Conservation (phyloP, 2,888 invertebrate genomes). For the Agrochola circellaris region DNA sequence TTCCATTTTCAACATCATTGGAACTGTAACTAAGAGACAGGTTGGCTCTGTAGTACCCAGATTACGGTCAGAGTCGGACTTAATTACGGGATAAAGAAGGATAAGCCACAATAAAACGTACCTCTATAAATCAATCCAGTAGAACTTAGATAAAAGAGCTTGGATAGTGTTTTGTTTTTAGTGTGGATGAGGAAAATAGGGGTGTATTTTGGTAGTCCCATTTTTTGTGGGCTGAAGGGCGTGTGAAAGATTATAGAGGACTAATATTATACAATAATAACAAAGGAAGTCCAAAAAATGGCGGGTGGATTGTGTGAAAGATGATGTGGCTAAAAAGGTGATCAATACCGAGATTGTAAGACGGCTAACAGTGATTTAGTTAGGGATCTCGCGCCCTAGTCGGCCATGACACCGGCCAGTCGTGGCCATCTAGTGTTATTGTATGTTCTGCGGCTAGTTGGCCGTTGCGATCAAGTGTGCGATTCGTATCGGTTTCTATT, state of each 20-base stretch:
- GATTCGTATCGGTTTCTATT: no score
- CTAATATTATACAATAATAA: slow-evolving; percentile 1
- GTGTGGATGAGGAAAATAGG: slow-evolving; percentile 15
- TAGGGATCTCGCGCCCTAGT: no score
- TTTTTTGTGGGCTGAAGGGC: slow-evolving; percentile 12
- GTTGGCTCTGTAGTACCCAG: slow-evolving; percentile 72
- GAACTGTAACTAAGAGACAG: slow-evolving; percentile 64
- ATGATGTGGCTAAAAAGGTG: neutral
- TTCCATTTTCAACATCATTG: slow-evolving; percentile 61
- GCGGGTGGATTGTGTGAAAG: neutral
- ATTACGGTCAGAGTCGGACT: slow-evolving; percentile 78
- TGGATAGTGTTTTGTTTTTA: slow-evolving; percentile 40
- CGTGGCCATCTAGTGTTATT: no score
- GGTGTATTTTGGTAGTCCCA: slow-evolving; percentile 9
- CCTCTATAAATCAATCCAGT: slow-evolving; percentile 82
- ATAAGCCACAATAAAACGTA: slow-evolving; percentile 80
- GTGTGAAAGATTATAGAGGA: slow-evolving; percentile 4
- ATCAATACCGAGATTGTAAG: neutral
- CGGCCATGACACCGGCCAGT: no score
- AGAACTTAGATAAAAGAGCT: slow-evolving; percentile 73
- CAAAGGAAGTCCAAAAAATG: neutral
- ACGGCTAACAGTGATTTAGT: neutral
- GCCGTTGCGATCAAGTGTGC: no score
- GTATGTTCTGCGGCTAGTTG: no score
- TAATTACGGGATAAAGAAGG: slow-evolving; percentile 83